Evolutionary conservation across 2,113 vertebrate species (phyloP).

Genomic region (Neopipo cinnamomea): DNA sequence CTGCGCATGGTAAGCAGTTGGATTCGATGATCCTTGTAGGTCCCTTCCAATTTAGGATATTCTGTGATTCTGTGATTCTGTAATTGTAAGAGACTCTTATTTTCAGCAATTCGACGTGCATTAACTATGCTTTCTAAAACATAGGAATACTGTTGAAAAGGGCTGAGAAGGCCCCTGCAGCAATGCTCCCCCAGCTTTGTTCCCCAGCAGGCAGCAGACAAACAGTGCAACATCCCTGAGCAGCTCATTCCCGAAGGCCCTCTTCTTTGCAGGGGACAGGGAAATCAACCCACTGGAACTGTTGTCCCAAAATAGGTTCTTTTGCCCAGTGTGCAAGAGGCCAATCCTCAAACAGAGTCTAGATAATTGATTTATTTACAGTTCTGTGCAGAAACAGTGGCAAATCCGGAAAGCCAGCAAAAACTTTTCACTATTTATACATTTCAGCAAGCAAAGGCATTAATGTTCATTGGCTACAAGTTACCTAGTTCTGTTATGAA

Average conservation of each 20-base stretch:
- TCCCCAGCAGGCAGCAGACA: background rate
- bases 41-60: background rate
- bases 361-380: background rate
- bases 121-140: background rate
- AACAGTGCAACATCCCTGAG: background rate
- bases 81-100: background rate
- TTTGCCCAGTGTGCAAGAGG: background rate
- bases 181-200: background rate
- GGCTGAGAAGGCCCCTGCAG: background rate
- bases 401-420: background rate
- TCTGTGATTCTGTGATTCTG: background rate
- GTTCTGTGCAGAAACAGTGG: background rate
- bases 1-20: background rate
- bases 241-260: background rate
- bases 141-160: background rate
- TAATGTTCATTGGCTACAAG: background rate
- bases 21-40: background rate
- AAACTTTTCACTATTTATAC: background rate
- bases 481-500: background rate
- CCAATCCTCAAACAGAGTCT: background rate
- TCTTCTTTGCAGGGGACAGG: background rate
- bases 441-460: background rate
- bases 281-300: background rate
- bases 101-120: background rate
- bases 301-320: background rate